phyloP scores from a whole-genome alignment of 2,888 invertebrate species.

The Microplitis manilae region DNA sequence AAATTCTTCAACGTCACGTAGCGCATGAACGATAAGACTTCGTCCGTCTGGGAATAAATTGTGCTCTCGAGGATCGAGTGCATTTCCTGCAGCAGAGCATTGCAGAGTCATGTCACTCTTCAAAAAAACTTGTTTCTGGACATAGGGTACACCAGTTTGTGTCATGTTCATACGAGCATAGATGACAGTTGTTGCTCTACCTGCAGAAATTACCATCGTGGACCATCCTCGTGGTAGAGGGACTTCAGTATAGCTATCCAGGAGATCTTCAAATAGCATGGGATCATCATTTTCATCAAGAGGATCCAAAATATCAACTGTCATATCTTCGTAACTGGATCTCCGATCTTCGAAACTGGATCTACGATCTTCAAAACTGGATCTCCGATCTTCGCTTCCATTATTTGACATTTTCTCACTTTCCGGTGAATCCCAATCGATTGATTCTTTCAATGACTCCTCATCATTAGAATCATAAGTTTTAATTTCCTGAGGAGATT shows the following conservation, averaged over 20 bases:
- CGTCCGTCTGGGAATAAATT: slow-evolving; percentile 60
- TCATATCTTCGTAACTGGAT: slow-evolving; percentile 12
- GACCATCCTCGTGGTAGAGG: slow-evolving; percentile 64
- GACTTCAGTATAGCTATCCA: slow-evolving; percentile 65
- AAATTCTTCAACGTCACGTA: slow-evolving; percentile 64
- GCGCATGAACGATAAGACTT: slow-evolving; percentile 54
- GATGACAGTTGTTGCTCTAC: slow-evolving; percentile 61
- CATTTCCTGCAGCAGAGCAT: slow-evolving; percentile 59
- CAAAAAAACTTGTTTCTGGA: slow-evolving; percentile 65
- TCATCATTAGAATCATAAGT: slow-evolving; percentile 34
- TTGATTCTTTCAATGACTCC: slow-evolving; percentile 45
- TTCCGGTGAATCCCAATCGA: slow-evolving; percentile 41
- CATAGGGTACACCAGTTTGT: slow-evolving; percentile 61
- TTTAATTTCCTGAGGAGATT: background rate
- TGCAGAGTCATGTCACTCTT: slow-evolving; percentile 64
- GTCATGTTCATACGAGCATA: slow-evolving; percentile 62
- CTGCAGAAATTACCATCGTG: slow-evolving; percentile 63
- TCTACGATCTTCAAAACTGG: no score
- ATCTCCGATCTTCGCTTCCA: background rate
- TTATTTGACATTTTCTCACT: slow-evolving; percentile 34
- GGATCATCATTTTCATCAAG: slow-evolving; percentile 38
- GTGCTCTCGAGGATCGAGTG: slow-evolving; percentile 61
- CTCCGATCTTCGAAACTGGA: background rate
- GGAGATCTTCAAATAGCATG: slow-evolving; percentile 66
- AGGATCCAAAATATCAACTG: slow-evolving; percentile 19